Evolutionary conservation across 1,140 invertebrate species (phyloP).

Genomic region (Habropoda laboriosa): DNA sequence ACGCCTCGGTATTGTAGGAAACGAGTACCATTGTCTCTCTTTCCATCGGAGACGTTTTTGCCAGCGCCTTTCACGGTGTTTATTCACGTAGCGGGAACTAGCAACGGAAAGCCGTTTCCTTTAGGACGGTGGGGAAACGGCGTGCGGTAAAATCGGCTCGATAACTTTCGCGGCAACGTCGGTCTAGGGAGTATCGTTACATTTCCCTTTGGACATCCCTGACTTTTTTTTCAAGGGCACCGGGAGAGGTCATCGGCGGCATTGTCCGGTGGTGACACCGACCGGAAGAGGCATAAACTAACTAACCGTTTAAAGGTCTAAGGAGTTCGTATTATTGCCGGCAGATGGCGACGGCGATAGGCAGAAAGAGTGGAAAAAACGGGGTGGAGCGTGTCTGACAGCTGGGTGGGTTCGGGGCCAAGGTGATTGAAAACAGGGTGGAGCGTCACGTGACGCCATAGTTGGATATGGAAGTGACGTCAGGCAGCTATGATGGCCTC

Average conservation of each 20-base stretch:
- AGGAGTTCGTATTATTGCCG: conserved; percentile 68
- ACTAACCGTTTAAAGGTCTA: conserved; percentile 66
- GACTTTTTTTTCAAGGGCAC: background rate
- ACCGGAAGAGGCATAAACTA: conserved; percentile 70
- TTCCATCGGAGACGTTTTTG: conserved; percentile 1
- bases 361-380: conserved; percentile 78
- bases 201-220: background rate
- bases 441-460: conserved; percentile 82
- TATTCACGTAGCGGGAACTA: background rate
- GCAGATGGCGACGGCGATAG: conserved; percentile 81
- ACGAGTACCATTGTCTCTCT: conserved; percentile 36
- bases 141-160: background rate
- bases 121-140: background rate
- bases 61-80: background rate
- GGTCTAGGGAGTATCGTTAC: no score
- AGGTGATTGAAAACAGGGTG: conserved; percentile 83
- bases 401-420: conserved; percentile 81
- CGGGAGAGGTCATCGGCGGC: background rate
- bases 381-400: conserved; percentile 82
- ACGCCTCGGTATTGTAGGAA: conserved; percentile 25
- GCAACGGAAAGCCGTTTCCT: background rate
- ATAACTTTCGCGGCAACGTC: background rate
- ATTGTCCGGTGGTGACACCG: conserved; percentile 73
- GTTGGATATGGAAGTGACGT: conserved; percentile 80
- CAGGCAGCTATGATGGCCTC: conserved; percentile 79